Conservation (phyloP, 2,113 vertebrate genomes). For the Sminthopsis crassicaudata region DNA sequence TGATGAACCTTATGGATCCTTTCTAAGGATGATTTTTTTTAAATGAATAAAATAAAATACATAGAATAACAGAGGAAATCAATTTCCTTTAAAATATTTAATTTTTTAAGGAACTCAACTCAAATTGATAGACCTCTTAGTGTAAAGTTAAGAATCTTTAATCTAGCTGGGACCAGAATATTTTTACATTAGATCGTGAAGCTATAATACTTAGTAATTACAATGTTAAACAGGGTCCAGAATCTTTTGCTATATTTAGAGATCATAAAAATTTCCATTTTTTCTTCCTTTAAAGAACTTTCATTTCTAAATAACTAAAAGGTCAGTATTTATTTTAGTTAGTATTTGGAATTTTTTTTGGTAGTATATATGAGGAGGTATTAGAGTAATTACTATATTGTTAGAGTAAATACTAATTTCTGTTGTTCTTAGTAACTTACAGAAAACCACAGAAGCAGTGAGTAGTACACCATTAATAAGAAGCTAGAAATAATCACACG, state of each 20-base stretch:
- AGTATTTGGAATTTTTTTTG: neutral
- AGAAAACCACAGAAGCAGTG: neutral
- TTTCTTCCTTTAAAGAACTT: neutral
- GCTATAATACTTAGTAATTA: neutral
- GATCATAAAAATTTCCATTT: neutral
- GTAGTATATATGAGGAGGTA: neutral
- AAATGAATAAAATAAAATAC: neutral
- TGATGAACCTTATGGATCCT: neutral
- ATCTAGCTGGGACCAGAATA: neutral
- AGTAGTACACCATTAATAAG: neutral
- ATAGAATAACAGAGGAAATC: neutral
- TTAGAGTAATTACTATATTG: too few relatives aligned
- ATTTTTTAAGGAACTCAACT: neutral
- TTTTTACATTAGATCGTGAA: neutral
- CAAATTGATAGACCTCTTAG: neutral
- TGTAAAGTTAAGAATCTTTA: neutral
- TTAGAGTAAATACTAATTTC: neutral
- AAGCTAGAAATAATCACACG: neutral
- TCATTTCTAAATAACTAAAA: neutral
- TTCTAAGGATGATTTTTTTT: neutral
- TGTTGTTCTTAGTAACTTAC: neutral
- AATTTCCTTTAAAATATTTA: neutral
- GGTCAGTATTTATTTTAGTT: neutral
- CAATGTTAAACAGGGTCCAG: neutral
- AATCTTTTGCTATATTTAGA: neutral